Percentiles rank a stretch among this genome's conserved stretches.
Evolutionary conservation across 2,113 vertebrate genomes (phyloP).

Genomic region (Boleophthalmus pectinirostris): DNA sequence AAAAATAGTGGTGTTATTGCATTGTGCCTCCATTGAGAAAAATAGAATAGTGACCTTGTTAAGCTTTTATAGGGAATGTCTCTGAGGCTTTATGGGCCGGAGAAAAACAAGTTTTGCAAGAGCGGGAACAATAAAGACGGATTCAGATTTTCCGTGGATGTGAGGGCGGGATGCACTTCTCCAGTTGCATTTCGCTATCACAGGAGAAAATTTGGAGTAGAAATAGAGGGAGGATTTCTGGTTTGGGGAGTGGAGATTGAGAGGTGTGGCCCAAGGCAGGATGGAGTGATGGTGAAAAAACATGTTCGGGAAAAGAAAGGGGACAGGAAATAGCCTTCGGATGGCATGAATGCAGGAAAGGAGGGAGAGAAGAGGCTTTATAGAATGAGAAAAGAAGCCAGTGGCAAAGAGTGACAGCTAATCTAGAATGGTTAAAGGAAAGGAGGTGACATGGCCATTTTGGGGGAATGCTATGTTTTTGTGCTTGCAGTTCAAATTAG

Average conservation of each 20-base stretch:
- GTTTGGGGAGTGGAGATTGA: slow-evolving; percentile 45
- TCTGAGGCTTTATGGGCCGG: slow-evolving; percentile 67
- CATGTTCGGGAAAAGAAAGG: slow-evolving; percentile 32
- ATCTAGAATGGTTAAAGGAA: slow-evolving; percentile 3
- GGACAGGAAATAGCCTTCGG: slow-evolving; percentile 38
- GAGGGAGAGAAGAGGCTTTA: slow-evolving; percentile 6
- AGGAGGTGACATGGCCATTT: background rate
- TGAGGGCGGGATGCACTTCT: slow-evolving; percentile 14
- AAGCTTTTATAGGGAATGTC: slow-evolving; percentile 74
- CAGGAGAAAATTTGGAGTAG: slow-evolving; percentile 22
- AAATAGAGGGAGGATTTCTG: slow-evolving; percentile 36
- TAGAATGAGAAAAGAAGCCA: slow-evolving; percentile 21
- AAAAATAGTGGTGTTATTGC: slow-evolving; percentile 5
- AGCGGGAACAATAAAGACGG: slow-evolving; percentile 60
- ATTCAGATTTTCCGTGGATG: slow-evolving; percentile 71
- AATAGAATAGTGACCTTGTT: slow-evolving; percentile 66
- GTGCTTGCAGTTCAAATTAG: background rate
- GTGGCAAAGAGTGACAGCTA: slow-evolving; percentile 16
- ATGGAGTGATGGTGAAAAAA: slow-evolving; percentile 44
- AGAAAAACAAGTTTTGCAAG: slow-evolving; percentile 59
- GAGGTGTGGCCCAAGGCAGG: slow-evolving; percentile 46
- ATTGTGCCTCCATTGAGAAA: slow-evolving; percentile 36
- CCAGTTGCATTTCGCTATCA: slow-evolving; percentile 34
- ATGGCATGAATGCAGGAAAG: slow-evolving; percentile 17
- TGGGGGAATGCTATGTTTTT: background rate